These are phyloP conservation scores for Protobothrops mucrosquamatus DNA, from an alignment of 2,113 vertebrate genomes.

Conservation along the genomic window DNA sequence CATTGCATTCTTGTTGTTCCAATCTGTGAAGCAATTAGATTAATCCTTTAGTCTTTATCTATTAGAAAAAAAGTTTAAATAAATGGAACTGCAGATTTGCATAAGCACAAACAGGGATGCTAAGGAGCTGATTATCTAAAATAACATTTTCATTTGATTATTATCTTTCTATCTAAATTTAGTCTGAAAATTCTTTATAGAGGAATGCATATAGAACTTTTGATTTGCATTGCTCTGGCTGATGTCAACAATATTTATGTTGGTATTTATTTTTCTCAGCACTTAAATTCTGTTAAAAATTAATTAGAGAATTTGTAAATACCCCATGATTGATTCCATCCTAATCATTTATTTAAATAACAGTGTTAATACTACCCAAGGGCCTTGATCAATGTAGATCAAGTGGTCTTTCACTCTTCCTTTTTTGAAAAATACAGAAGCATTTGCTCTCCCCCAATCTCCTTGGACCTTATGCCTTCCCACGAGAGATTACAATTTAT, in stretches of 20 bases:
- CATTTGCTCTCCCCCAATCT: not conserved
- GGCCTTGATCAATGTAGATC: not conserved
- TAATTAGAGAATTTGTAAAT: not conserved
- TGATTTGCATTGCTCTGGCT: not conserved
- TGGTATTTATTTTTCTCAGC: not conserved
- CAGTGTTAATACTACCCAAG: not conserved
- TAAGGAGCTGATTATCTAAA: not conserved
- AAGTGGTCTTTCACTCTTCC: not conserved
- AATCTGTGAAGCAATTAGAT: not conserved
- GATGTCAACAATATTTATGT: not conserved
- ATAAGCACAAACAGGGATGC: not conserved
- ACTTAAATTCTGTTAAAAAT: not conserved
- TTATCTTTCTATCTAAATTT: not conserved
- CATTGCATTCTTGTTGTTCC: not conserved
- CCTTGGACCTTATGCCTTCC: not conserved
- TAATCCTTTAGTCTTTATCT: not conserved
- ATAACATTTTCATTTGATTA: not conserved
- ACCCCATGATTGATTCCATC: not conserved
- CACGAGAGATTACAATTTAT: too few species aligned
- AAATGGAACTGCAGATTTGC: not conserved
- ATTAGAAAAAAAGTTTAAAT: not conserved
- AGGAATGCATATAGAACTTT: not conserved
- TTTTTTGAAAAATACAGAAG: not conserved
- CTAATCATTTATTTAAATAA: not conserved
- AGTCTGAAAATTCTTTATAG: not conserved